Evolutionary conservation across 2,888 invertebrate genomes (phyloP), one percentile per base, ranked within the genome.

Genomic region (Temnothorax rugatulus): DNA sequence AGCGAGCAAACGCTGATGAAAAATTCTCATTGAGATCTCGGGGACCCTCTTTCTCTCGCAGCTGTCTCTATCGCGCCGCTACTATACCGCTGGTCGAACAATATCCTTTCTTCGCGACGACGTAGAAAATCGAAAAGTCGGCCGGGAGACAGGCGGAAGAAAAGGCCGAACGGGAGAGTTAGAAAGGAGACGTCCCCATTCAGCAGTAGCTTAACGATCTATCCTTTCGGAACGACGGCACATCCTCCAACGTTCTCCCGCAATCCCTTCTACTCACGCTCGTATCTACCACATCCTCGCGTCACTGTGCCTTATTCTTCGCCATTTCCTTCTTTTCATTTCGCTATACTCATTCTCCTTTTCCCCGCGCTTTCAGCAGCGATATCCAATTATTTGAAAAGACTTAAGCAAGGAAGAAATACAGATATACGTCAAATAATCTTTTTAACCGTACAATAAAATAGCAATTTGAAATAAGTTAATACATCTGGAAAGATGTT

Each of bases 81-180:
- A 18, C 59, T 75, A 47, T 15, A 73, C 47, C 15, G 61, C 82
- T 61, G 47, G 82, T 87, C 86, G 92, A 93, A 93, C 93, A 93
- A 93, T 93, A 92, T 92, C 92, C 91, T 93, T 94, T 93, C 92
- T 92, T 92, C 88, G 89, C 90, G 90, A 92, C 92, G 92, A 89
- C 90, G 91, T 89, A 86, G 91, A 92, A 92, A 91, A 93, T 93
- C 93, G 93, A 92, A 94, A 93, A 92, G 92, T 92, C 91, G 90
- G 86, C 86, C 87, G 79, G 8, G 88, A 88, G 90, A 91, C 91
- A 91, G 85, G 82, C 84, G 91, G 90, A 92, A 91, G 90, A 90
- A 91, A 91, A 88, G 90, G 83, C 89, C 90, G 90, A 90, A 88
- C 89, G 86, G 90, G 90, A 90, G 90, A 90, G 91, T 88, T 88